Percentiles rank a stretch among this genome's conserved stretches.
Conservation (phyloP, 1,140 invertebrate genomes). For the Scaptomyza hsui region DNA sequence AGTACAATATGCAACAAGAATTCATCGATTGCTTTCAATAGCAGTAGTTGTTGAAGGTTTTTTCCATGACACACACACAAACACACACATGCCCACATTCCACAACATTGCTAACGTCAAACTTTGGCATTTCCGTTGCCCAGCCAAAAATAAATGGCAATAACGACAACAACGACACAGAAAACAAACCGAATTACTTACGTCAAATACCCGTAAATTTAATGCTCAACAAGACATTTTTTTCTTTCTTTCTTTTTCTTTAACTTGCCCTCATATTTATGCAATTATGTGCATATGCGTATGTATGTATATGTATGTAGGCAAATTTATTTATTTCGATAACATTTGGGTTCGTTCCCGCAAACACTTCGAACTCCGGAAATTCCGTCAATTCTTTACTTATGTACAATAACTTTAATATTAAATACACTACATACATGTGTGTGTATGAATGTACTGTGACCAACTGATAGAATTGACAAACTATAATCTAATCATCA, state of each 20-base stretch:
- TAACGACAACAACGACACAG: neutral
- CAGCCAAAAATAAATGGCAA: conserved; percentile 1
- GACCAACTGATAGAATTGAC: neutral
- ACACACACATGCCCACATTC: neutral
- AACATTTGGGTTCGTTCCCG: neutral
- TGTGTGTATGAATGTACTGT: too few relatives aligned
- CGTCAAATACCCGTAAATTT: conserved; percentile 17
- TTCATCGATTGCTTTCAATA: too few relatives aligned
- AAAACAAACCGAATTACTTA: neutral
- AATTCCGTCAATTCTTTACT: conserved; percentile 4
- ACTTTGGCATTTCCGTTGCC: conserved; percentile 24
- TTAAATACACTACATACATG: neutral
- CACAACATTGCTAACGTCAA: too few relatives aligned
- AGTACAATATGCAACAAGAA: too few relatives aligned
- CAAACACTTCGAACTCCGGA: neutral
- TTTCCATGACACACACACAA: neutral
- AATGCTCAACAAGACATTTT: neutral
- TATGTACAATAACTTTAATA: neutral
- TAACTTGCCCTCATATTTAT: conserved; percentile 34
- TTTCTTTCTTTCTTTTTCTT: neutral
- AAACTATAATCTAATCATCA: conserved; percentile 4
- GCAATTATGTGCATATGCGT: conserved; percentile 7
- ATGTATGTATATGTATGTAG: neutral
- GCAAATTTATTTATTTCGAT: conserved; percentile 30
- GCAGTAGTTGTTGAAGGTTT: too few relatives aligned